Evolutionary conservation across 2,888 invertebrate species (phyloP).

Genomic region (Chironomus riparius): DNA sequence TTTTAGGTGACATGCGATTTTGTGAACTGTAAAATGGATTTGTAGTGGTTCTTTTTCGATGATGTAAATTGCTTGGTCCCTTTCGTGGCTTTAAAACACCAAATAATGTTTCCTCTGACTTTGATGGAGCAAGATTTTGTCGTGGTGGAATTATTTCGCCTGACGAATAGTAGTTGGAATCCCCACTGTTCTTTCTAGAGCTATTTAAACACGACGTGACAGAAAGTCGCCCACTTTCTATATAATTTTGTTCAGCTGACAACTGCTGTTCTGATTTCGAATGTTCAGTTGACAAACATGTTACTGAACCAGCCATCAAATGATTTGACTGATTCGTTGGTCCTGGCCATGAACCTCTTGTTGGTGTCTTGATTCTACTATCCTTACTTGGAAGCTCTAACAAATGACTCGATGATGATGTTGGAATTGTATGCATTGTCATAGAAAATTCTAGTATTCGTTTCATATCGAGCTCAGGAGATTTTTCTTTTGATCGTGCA

Average conservation of each 20-base stretch:
- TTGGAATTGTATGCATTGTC: slow-evolving; percentile 30
- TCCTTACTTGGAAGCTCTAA: slow-evolving; percentile 50
- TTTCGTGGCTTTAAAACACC: slow-evolving; percentile 42
- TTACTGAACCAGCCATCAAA: slow-evolving; percentile 41
- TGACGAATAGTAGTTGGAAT: slow-evolving; percentile 46
- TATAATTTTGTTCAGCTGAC: slow-evolving; percentile 44
- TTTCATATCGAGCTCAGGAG: slow-evolving; percentile 39
- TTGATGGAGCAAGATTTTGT: slow-evolving; percentile 55
- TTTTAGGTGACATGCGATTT: background rate
- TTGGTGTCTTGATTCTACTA: slow-evolving; percentile 64
- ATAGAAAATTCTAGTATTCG: slow-evolving; percentile 37
- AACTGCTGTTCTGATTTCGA: slow-evolving; percentile 77
- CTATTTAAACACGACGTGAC: slow-evolving; percentile 42
- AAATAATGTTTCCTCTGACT: slow-evolving; percentile 66
- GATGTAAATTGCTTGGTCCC: slow-evolving; percentile 39
- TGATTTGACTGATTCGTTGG: slow-evolving; percentile 45
- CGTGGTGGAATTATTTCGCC: slow-evolving; percentile 40
- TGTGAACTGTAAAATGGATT: background rate
- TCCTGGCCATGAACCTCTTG: slow-evolving; percentile 79
- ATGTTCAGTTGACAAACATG: slow-evolving; percentile 52
- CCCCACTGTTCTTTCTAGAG: slow-evolving; percentile 50
- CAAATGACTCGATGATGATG: slow-evolving; percentile 36
- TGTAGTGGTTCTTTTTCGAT: slow-evolving; percentile 49
- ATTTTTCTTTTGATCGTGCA: slow-evolving; percentile 67
- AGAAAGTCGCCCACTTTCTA: slow-evolving; percentile 49